Evolutionary conservation across 2,797 vertebrate genomes (phyloP).

Genomic region (Amblyraja radiata): DNA sequence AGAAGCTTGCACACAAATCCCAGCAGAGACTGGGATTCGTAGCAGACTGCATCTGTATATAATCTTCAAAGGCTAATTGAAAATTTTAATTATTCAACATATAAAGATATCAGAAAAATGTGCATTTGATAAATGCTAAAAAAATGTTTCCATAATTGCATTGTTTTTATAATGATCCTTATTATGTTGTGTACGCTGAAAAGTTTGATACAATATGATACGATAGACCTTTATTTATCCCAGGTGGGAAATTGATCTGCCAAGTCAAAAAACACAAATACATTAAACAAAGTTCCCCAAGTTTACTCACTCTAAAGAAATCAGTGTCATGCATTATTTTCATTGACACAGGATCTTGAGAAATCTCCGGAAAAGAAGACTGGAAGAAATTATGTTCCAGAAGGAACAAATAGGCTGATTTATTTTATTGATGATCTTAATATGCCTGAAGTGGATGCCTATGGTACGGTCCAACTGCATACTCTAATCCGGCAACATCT

Average conservation of each 20-base stretch:
- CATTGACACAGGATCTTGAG: slow-evolving; percentile 58
- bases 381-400: slow-evolving; percentile 65
- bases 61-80: not conserved
- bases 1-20: not conserved
- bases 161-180: not conserved
- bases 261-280: too few relatives aligned
- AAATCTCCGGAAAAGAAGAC: slow-evolving; percentile 73
- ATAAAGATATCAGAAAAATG: not conserved
- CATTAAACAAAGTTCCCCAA: not conserved
- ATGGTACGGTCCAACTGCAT: slow-evolving; percentile 68
- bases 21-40: not conserved
- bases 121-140: not conserved
- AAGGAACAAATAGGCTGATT: slow-evolving; percentile 65
- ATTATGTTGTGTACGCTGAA: not conserved
- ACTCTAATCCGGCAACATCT: slow-evolving; percentile 69
- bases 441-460: slow-evolving; percentile 67
- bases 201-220: not conserved
- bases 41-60: not conserved
- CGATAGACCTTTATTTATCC: too few relatives aligned
- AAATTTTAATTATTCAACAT: not conserved
- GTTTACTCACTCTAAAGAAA: not conserved
- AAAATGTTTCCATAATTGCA: not conserved
- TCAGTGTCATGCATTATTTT: not conserved
- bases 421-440: slow-evolving; percentile 74
- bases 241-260: too few relatives aligned